phyloP scores from a whole-genome alignment of 2,888 invertebrate genomes.

The Andrena minutula region DNA sequence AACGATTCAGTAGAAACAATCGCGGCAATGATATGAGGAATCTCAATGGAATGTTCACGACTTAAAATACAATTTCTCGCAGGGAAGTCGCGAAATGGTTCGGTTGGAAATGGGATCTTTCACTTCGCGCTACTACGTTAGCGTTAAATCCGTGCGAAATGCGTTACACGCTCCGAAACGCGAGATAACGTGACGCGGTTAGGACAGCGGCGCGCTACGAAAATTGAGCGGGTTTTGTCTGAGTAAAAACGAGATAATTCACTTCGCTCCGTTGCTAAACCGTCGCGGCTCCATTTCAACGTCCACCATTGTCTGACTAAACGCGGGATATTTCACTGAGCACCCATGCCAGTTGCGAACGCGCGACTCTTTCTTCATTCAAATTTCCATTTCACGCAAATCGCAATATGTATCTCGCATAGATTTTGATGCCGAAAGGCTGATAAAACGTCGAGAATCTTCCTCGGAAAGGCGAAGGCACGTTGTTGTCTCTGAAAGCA shows the following conservation, averaged over 20 bases:
- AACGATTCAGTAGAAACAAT: background rate
- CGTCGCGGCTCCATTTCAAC: background rate
- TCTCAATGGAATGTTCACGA: background rate
- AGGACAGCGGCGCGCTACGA: background rate
- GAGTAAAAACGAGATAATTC: slow-evolving; percentile 18
- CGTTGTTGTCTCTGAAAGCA: background rate
- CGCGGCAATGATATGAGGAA: background rate
- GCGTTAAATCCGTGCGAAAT: slow-evolving; percentile 1
- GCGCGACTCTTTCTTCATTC: background rate
- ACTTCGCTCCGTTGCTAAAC: background rate
- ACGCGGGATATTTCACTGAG: background rate
- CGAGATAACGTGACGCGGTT: slow-evolving; percentile 13
- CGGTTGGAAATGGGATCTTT: slow-evolving; percentile 18
- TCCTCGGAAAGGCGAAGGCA: background rate
- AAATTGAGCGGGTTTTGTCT: slow-evolving; percentile 15
- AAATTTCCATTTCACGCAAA: background rate
- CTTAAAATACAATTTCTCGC: background rate
- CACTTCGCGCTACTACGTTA: background rate
- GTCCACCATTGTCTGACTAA: background rate
- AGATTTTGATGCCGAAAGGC: no score
- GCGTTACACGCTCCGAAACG: background rate
- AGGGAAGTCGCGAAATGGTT: background rate
- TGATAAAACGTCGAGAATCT: slow-evolving; percentile 1
- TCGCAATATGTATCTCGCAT: background rate
- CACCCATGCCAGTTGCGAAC: background rate